Base-by-base conservation (phyloP, 2,797 vertebrate species). In the Glossophaga mutica region DNA sequence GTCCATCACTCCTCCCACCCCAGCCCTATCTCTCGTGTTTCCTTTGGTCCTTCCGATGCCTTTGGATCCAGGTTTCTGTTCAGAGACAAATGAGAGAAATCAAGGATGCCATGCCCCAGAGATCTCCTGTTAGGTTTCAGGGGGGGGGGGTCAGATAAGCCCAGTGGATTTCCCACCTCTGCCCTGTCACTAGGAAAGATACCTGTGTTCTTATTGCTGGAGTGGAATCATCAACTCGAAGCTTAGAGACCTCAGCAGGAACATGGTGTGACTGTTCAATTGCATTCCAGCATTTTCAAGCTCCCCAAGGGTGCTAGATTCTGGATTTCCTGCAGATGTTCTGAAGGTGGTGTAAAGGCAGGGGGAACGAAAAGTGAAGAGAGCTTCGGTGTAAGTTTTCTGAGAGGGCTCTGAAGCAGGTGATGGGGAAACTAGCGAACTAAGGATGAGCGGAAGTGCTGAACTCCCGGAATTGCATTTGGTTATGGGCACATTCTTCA, bases 241-340 rank as follows among this genome's bases (percentile, higher is more conserved):
- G 82, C 90, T 59, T 37, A 79, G 74, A 34, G 92, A 73, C 62
- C 76, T 87, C 62, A 3, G 96, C 90, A 94, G 50, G 81, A 79
- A 90, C 82, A 29, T 32, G 77, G 21, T 57, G 82, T 50, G 48
- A 48, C 19, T 46, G 67, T 85, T 94, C 50, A 65, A 24, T 85
- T 93, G 57, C 46, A n/a, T 70, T 90, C 39, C 62, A 70, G 73
- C 62, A 67, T 90, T 82, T 70, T 88, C 46, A 82, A 22, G 32
- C 14, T 90, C 82, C 92, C 71, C 9, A 1, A 5, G 65, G 26
- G 5, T 65, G 29, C 50, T 85, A 32, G 19, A 86, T 90, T 90
- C 82, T 48, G 5, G 79, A 57, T 89, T 92, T 32, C 94, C 92
- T 79, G 24, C 59, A 59, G 73, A 88, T 95, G 44, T 79, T 88